Conservation (phyloP, 2,888 invertebrate genomes). For the Protonemura montana region DNA sequence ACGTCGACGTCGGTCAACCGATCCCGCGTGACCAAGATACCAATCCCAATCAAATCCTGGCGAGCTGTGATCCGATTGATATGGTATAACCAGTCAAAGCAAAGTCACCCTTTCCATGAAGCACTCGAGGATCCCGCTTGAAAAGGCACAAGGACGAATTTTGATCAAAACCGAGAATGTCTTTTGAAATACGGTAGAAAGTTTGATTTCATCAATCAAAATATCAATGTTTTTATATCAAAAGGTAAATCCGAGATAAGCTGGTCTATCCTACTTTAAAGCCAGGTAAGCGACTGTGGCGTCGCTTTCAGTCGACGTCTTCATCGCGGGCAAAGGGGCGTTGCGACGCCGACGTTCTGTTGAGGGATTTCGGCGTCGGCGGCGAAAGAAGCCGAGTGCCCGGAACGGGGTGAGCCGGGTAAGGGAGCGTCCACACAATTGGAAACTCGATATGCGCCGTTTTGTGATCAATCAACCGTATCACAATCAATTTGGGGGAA, state of each 20-base stretch:
- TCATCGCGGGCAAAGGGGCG: slow-evolving; percentile 17
- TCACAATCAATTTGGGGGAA: slow-evolving; percentile 36
- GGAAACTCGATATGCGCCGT: slow-evolving; percentile 40
- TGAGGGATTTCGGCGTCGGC: not conserved
- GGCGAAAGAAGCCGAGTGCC: not conserved
- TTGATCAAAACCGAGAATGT: not conserved
- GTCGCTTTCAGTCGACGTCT: not conserved
- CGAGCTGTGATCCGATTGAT: slow-evolving; percentile 8
- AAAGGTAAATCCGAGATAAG: not conserved
- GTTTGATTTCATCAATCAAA: slow-evolving; percentile 12
- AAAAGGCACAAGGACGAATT: not conserved
- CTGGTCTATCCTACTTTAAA: not conserved
- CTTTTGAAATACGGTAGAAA: not conserved
- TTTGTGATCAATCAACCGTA: slow-evolving; percentile 38
- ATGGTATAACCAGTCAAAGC: not conserved
- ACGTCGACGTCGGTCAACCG: slow-evolving; percentile 18
- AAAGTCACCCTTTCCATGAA: not conserved
- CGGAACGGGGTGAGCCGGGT: not conserved
- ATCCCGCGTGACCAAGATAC: slow-evolving; percentile 9
- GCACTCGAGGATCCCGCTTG: not conserved
- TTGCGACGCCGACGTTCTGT: not conserved
- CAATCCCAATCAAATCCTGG: slow-evolving; percentile 13
- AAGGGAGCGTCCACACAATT: slow-evolving; percentile 37
- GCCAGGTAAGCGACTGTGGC: not conserved
- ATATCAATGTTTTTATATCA: slow-evolving; percentile 12